Base-by-base conservation (phyloP, 1,140 invertebrate species). In the Leptestheria dahalacensis region DNA sequence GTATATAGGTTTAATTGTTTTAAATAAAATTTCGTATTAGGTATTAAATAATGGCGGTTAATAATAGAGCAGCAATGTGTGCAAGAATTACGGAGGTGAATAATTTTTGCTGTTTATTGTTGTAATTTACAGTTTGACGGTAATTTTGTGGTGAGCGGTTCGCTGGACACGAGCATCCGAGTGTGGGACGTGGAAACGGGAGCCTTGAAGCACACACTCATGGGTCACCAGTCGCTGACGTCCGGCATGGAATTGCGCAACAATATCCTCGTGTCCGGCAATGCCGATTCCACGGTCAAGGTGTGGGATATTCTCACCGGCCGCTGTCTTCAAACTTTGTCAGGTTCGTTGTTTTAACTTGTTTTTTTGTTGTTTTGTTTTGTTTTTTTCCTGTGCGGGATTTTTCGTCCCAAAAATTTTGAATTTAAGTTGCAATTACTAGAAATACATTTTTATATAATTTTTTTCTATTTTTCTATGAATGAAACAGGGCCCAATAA, bases 221-320 rank as follows among this genome's bases (percentile, higher is more conserved):
- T 93, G 77, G 97, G 97, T n/a, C 96, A 99, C 72, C 92, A 97
- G 73, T 96, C 92, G 28, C 78, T 99, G 1, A 99, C 95, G 0
- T 96, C 91, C 2, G 95, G 94, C 23, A 97, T 99, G 90, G 92
- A 99, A 71, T 74, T 99, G 20, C 81, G 90, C 56, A 91, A 95
- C 67, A 95, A 97, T 68, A 93, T 97, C 64, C 78, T 99, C 33
- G 93, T 99, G 0, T 97, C 93, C 0, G 95, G 94, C 11, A 99
- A 98, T 75, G 95, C 95, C 15, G 96, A 99, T 73, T 96, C 92
- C 2, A 98, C 94, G 0, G 92, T 99, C 24, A 97, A 97, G 79
- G 92, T 99, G 18, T 99, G 96, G 96, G 93, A 99, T 71, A 97
- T 99, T 61, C 83, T 86, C 50, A 95, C 88, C 26, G 96, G 96